Evolutionary conservation across 1,140 invertebrate genomes (phyloP).

Genomic region (Aphelinus certus): DNA sequence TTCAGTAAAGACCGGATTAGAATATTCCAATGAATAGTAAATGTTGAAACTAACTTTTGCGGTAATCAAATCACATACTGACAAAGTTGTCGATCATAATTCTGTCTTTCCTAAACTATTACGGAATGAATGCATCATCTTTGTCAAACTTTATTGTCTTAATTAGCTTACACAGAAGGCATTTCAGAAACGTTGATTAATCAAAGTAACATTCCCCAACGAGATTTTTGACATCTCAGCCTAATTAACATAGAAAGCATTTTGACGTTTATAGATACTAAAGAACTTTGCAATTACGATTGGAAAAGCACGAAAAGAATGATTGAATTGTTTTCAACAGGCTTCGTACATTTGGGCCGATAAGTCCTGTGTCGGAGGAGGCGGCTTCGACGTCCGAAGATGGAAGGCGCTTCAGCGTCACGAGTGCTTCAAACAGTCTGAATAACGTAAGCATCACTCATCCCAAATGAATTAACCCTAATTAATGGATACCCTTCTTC

Average conservation of each 20-base stretch:
- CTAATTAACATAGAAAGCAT: slow-evolving; percentile 11
- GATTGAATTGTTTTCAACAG: slow-evolving; percentile 43
- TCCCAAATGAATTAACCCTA: slow-evolving; percentile 51
- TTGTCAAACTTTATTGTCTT: too few species aligned
- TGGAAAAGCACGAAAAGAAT: neutral
- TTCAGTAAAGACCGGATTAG: too few species aligned
- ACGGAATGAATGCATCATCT: too few species aligned
- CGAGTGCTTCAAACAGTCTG: slow-evolving; percentile 52
- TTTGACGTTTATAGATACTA: slow-evolving; percentile 11
- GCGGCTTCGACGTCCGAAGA: slow-evolving; percentile 50
- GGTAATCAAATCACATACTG: too few species aligned
- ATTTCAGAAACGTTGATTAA: neutral
- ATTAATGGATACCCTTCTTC: slow-evolving; percentile 48
- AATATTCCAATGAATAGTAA: too few species aligned
- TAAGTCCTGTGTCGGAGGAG: slow-evolving; percentile 49
- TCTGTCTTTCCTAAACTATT: too few species aligned
- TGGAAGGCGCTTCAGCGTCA: slow-evolving; percentile 47
- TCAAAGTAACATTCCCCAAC: too few species aligned
- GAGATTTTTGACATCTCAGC: too few species aligned
- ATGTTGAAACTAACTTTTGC: too few species aligned
- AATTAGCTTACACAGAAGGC: neutral
- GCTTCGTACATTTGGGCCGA: slow-evolving; percentile 51
- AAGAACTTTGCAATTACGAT: too few species aligned
- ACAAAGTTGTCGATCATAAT: too few species aligned
- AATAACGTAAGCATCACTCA: slow-evolving; percentile 57